Base-by-base conservation (phyloP, 2,797 vertebrate genomes). In the Manis pentadactyla region DNA sequence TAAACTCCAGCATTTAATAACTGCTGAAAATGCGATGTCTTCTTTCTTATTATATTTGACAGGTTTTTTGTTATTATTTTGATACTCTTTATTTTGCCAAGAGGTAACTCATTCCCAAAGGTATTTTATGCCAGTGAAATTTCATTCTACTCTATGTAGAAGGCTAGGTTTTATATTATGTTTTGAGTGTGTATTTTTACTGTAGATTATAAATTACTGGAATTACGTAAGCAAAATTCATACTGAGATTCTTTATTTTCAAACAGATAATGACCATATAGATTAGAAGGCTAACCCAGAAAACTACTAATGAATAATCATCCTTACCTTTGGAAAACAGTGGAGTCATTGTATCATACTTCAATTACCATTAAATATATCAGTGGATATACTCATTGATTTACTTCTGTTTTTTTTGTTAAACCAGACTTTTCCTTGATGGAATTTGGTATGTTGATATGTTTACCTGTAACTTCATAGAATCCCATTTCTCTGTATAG, bases 21-120 rank as follows among this genome's bases (percentile, higher is more conserved):
- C 68, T 95, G 49, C 51, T 78, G 23, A 73, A 96, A 93, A 64
- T 73, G 17, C 13, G 88, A 0, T 69, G 23, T 61, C 49, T 96
- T 81, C 18, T 90, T 6, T 94, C 18, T 95, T 85, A 96, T 29
- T 88, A 31, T 83, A 88, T 93, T 90, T 93, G 68, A 86, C 81
- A 95, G 27, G 4, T 42, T 87, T 82, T 96, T 95, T 85, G 49
- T 64, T 96, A 81, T 86, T 94, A 81, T 95, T 97, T 96, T 95
- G 42, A 83, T 92, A 78, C 29, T 94, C 64, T 87, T 90, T 73
- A 84, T 95, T 97, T 97, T 97, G 18, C 87, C 23, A 81, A 73
- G 39, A 95, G 37, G 46, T 93, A 73, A 81, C 21, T 94, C 23
- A 79, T 81, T 96, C 83, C 29, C 42, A 77, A 84, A 96, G 49